A percentile compares a stretch with the other conserved stretches of the same genome.
phyloP scores from a whole-genome alignment of 2,113 vertebrate genomes.

The Noctilio leporinus region DNA sequence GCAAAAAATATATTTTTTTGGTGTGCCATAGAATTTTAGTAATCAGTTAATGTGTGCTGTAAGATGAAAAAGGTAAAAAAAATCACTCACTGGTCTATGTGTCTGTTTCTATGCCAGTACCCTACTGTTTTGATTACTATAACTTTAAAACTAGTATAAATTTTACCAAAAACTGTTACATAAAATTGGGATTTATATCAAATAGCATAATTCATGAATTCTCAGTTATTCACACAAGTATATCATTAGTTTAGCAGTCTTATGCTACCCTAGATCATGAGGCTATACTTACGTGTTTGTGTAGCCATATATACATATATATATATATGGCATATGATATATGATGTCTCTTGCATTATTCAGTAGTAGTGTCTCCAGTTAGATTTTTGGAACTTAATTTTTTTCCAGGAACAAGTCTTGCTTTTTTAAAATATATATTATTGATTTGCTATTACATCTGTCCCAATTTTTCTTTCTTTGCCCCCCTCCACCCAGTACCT shows the following conservation, averaged over 20 bases:
- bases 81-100: background rate
- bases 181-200: background rate
- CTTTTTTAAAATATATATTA: no score
- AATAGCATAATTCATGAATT: background rate
- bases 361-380: background rate
- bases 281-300: background rate
- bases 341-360: background rate
- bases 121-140: background rate
- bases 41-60: background rate
- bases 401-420: no score
- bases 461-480: no score
- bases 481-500: no score
- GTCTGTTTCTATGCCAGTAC: background rate
- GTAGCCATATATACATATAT: background rate
- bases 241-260: background rate
- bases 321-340: no score
- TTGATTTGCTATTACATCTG: no score
- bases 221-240: background rate
- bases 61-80: background rate
- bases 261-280: background rate
- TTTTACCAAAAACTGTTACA: background rate
- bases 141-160: background rate
- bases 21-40: background rate
- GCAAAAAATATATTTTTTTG: background rate
- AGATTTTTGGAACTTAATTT: background rate